Percentiles rank a stretch among this genome's conserved stretches.
These are phyloP conservation scores for Portunus trituberculatus DNA, from an alignment of 1,140 invertebrate species.

Conservation along the genomic window DNA sequence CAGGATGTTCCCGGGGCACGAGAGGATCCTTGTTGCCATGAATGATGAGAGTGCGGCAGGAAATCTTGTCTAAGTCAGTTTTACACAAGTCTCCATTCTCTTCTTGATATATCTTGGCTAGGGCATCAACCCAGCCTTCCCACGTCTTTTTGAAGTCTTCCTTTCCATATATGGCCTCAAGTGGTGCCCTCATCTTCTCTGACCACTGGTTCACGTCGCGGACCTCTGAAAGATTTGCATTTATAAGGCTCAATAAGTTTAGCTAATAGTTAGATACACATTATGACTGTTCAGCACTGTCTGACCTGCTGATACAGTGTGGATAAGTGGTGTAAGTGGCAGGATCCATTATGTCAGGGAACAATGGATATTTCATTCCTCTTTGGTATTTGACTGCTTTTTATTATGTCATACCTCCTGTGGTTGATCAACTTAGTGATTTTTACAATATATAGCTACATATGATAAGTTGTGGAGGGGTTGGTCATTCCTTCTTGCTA, in stretches of 20 bases:
- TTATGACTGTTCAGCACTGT: not conserved
- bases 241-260: not conserved
- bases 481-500: no score
- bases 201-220: constrained; percentile 90
- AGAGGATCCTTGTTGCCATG: constrained; percentile 81
- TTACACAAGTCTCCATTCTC: constrained; percentile 88
- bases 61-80: constrained; percentile 82
- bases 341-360: no score
- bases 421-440: no score
- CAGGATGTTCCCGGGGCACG: constrained; percentile 80
- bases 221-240: constrained; percentile 79
- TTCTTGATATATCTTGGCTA: constrained; percentile 83
- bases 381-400: no score
- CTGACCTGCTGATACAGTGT: no score
- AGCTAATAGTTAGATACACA: not conserved
- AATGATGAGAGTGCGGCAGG: constrained; percentile 81
- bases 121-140: constrained; percentile 87
- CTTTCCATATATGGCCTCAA: constrained; percentile 88
- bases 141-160: constrained; percentile 87
- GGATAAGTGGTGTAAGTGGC: no score
- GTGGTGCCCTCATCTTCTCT: constrained; percentile 86
- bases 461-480: no score
- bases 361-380: no score
- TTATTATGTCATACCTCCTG: no score
- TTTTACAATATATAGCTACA: no score